Base-by-base conservation (phyloP, 2,113 vertebrate genomes). In the Leuciscus idus region DNA sequence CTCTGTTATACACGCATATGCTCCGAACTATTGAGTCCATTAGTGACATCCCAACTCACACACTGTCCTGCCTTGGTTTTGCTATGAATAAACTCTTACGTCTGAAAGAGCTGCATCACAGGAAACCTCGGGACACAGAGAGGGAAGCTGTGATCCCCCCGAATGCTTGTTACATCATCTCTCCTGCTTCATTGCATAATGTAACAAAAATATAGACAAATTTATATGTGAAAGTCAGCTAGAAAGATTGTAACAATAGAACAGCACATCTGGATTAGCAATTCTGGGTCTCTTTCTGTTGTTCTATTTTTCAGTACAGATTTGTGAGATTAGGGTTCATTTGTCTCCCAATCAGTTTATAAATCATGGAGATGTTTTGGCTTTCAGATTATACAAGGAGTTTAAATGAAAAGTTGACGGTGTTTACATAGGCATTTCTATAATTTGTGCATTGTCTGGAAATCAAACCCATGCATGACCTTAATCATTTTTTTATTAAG, bases 161-260 rank as follows among this genome's bases (percentile, higher is more conserved):
- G 23, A 73, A 83, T 72, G 81, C 66, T 55, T 4, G 50, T 83
- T 83, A 73, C 33, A 57, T 83, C 66, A 73, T 57, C 55, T 80
- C 77, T 62, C 81, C 66, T n/a, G 50, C 30, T 39, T 59, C 66
- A 83, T 73, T 83, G 50, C 81, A 59, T 73, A 83, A 83, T 73
- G 50, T 10, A 52, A 50, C 43, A 50, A 48, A 59, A 55, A 57
- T 26, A 73, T 55, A 57, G 10, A 43, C 8, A 36, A 4, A 6
- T 36, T 2, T 36, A 33, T 36, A 83, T 73, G 50, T 83, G 50
- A 57, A 73, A 15, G 68, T 83, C 81, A 83, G 30, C 68, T 36
- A 52, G 64, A 83, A 72, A 72, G 17, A 83, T 33, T 75, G 23
- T 48, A 26, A 50, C 26, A 15, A 26, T 10, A 62, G 9, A 43